phyloP scores from a whole-genome alignment of 2,113 vertebrate species.

The Antechinus flavipes region DNA sequence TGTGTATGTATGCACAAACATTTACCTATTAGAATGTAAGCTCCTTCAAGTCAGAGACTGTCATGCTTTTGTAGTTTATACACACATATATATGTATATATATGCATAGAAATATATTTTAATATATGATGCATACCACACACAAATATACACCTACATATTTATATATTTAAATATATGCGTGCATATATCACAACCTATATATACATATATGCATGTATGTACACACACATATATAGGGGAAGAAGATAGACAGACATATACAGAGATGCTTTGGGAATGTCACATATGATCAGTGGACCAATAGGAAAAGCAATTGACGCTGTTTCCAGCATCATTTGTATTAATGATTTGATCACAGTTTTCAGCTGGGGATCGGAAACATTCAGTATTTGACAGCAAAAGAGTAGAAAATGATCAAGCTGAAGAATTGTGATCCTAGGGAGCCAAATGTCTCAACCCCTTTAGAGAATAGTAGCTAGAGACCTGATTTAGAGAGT shows the following conservation, averaged over 20 bases:
- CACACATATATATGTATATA: too few relatives aligned
- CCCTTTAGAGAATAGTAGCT: not conserved
- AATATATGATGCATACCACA: too few relatives aligned
- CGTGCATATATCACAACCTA: too few relatives aligned
- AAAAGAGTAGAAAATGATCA: not conserved
- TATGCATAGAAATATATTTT: too few relatives aligned
- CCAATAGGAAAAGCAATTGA: not conserved
- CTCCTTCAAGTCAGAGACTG: too few relatives aligned
- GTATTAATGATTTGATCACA: not conserved
- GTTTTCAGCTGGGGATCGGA: not conserved
- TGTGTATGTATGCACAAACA: not conserved
- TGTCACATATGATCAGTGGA: not conserved
- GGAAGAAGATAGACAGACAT: too few relatives aligned
- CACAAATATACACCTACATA: too few relatives aligned
- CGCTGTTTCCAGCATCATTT: not conserved
- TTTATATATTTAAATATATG: not conserved
- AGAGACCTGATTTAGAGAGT: not conserved
- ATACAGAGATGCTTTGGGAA: too few relatives aligned
- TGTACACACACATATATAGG: too few relatives aligned
- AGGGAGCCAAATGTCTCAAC: not conserved
- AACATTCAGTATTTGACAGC: not conserved
- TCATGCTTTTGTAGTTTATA: too few relatives aligned
- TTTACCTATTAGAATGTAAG: too few relatives aligned
- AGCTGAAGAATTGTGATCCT: not conserved
- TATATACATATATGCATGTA: too few relatives aligned